phyloP scores from a whole-genome alignment of 2,797 vertebrate genomes.

The Distichodus sexfasciatus region DNA sequence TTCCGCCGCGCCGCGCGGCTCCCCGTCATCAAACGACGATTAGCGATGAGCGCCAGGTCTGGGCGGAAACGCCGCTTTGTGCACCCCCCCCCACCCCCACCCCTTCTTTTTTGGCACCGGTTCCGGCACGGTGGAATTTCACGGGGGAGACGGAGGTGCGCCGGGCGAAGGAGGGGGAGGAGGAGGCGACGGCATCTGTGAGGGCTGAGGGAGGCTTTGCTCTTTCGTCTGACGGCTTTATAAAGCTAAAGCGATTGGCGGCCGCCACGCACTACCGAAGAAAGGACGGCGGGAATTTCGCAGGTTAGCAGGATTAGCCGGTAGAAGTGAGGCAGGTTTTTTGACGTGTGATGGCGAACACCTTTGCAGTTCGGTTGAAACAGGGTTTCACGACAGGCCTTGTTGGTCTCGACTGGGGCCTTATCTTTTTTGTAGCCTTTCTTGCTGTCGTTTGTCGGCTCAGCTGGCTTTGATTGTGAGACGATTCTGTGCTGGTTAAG shows the following conservation, averaged over 20 bases:
- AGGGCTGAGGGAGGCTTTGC: conserved; percentile 39
- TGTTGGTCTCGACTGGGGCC: too few relatives aligned
- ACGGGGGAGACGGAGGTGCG: conserved; percentile 6
- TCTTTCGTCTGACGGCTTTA: conserved; percentile 54
- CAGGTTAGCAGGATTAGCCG: conserved; percentile 53
- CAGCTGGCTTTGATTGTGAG: not conserved
- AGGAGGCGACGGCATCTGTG: conserved; percentile 5
- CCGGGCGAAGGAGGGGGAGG: conserved; percentile 23
- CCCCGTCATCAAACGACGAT: conserved; percentile 99
- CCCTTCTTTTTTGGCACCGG: conserved; percentile 23
- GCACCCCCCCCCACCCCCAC: too few relatives aligned
- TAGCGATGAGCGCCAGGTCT: conserved; percentile 77
- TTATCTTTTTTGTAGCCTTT: conserved; percentile 42
- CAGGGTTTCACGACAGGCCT: too few relatives aligned
- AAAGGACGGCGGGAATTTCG: conserved; percentile 17
- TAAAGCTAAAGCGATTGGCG: conserved; percentile 65
- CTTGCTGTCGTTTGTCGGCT: not conserved
- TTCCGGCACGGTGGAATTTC: conserved; percentile 33
- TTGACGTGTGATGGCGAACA: too few relatives aligned
- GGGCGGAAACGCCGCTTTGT: conserved; percentile 51
- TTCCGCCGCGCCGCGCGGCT: conserved; percentile 81
- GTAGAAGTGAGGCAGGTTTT: conserved; percentile 43
- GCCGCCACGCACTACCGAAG: conserved; percentile 55
- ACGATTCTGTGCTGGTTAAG: not conserved
- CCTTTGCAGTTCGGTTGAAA: too few relatives aligned